Evolutionary conservation across 2,888 invertebrate genomes (phyloP), one percentile per base, ranked within the genome.

Genomic region (Glaucopsyche alexis): DNA sequence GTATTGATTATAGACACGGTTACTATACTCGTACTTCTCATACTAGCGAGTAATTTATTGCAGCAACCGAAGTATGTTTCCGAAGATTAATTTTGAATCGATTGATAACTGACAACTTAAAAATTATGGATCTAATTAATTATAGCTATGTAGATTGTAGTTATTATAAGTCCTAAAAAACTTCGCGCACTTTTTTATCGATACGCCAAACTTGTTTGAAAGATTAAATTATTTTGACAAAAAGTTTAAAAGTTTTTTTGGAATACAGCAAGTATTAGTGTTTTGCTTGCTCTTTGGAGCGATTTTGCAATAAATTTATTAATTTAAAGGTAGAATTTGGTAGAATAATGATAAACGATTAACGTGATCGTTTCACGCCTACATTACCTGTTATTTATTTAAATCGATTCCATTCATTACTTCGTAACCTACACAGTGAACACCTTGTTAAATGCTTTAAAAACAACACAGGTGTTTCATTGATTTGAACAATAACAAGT

Each of bases 401-500:
- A 67, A 67, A 67, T 65, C 65, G 65, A 65, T 67, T 67, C 45
- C 45, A 67, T 67, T 67, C 47, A 47, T 45, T 45, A 14, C 45
- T 45, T 13, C 29, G 49, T 69, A 49, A 69, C 67, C 13, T 60
- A 45, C 7, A 42, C 42, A 19, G 55, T 47, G 19, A 45, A 67
- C 45, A 67, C 47, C 67, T 67, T 19, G 60, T 65, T 38, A 40
- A 40, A 65, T 65, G 19, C 8, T 14, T 47, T 67, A 67, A 67
- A 29, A 49, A 49, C 69, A 49, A 69, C 69, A 69, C 69, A 69
- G 49, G 69, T 69, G 69, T 47, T 69, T 69, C 45, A 45, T 45
- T 65, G 11, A 65, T 29, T 49, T 29, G 8, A 47, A 69, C 69
- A 69, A 69, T n/a, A 49, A 47, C 69, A 49, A 69, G 14, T 29